Conservation (phyloP, 2,888 invertebrate species). For the Julus scanicus region DNA sequence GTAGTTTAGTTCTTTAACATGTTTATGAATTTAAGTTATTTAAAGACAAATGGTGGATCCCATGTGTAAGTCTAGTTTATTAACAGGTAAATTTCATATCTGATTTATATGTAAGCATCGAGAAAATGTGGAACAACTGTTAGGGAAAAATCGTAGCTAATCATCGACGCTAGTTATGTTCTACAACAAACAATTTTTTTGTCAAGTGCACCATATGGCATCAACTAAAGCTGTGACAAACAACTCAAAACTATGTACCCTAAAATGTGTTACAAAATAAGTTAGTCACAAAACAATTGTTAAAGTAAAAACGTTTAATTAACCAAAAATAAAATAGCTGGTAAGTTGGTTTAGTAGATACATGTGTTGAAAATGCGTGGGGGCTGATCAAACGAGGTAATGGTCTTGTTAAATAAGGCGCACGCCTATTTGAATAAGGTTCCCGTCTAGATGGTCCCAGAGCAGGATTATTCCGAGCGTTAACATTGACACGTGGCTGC, state of each 20-base stretch:
- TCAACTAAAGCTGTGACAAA: no score
- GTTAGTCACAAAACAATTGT: no score
- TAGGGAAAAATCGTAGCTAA: neutral
- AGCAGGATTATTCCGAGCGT: slow-evolving; percentile 74
- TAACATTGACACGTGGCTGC: slow-evolving; percentile 78
- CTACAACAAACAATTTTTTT: neutral
- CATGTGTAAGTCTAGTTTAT: neutral
- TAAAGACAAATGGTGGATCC: neutral
- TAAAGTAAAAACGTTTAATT: no score
- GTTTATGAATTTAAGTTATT: neutral
- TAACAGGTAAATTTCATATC: neutral
- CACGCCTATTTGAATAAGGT: no score
- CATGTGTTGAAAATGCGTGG: slow-evolving; percentile 86
- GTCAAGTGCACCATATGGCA: no score
- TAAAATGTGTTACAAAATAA: no score
- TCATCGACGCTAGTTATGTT: neutral
- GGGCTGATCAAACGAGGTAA: slow-evolving; percentile 63
- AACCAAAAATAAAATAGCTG: no score
- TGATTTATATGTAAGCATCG: neutral
- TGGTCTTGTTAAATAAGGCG: no score
- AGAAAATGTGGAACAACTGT: no score
- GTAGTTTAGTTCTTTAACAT: neutral
- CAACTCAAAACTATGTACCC: no score
- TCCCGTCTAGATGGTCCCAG: slow-evolving; percentile 61
- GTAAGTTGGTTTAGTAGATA: slow-evolving; percentile 74